Evolutionary conservation across 2,888 invertebrate genomes (phyloP), one percentile per base, ranked within the genome.

Genomic region (Scaptomyza cyrtandrae): DNA sequence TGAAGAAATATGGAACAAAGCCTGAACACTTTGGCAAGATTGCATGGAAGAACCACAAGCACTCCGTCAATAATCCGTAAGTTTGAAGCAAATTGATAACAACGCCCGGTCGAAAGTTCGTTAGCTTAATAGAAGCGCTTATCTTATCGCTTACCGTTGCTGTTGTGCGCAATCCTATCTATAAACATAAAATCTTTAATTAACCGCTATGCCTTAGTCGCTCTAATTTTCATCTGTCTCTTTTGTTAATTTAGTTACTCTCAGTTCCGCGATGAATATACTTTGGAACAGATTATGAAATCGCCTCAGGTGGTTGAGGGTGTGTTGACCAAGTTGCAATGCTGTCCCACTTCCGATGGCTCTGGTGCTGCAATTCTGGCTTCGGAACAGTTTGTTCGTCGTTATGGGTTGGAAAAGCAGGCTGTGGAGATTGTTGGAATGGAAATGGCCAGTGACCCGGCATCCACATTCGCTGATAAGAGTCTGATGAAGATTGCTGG

Each of bases 261-360:
- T 0, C 99, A 99, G 91, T 98, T 98, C 90, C 96, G 95, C 87
- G 96, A 97, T 74, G 97, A 97, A 90, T 99, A 99, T 90, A 95
- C 96, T 0, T 92, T 99, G 72, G 97, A 99, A 63, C 96, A 99
- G 93, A 97, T 99, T 63, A 93, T 96, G 90, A 95, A 95, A 11
- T 97, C 99, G 0, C 96, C 97, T 14, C 94, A 94, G 89, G 95
- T 99, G 73, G 95, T 99, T 62, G 97, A 96, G 92, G 98, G 97
- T 3, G 97, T 98, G 0, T 93, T 99, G 50, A 99, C 99, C 2
- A 98, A 99, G 91, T 93, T 99, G 11, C 98, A 99, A 91, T 99
- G 99, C 92, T 99, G 99, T 90, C 99, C 99, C 0, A 99, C 99
- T 0, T 99, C 98, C 49, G 99, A 99, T 93, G 99, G 99, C 13